Conservation (phyloP, 2,888 invertebrate species). For the Macrostomum cliftonense region DNA sequence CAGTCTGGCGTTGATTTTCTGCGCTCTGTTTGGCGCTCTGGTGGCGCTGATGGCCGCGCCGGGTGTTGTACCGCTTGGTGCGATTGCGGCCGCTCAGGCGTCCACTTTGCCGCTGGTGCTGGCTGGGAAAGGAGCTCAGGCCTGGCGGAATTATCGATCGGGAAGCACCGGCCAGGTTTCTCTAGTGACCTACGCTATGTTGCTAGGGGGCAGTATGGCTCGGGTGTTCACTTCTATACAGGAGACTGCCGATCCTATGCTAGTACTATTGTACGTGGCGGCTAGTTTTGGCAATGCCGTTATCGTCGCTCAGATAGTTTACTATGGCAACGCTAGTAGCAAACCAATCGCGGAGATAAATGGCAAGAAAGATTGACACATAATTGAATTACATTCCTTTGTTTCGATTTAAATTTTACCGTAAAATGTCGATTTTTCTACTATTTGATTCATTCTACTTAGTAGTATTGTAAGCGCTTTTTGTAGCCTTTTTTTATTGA, state of each 20-base stretch:
- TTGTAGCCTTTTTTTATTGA: too few relatives aligned
- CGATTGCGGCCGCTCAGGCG: slow-evolving; percentile 54
- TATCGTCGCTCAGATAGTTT: slow-evolving; percentile 56
- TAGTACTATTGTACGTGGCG: slow-evolving; percentile 57
- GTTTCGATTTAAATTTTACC: too few relatives aligned
- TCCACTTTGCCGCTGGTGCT: slow-evolving; percentile 65
- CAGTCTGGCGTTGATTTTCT: slow-evolving; percentile 45
- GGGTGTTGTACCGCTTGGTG: slow-evolving; percentile 21
- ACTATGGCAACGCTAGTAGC: slow-evolving; percentile 39
- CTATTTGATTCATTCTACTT: too few relatives aligned
- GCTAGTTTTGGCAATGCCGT: slow-evolving; percentile 54
- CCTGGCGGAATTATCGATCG: slow-evolving; percentile 62
- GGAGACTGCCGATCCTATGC: slow-evolving; percentile 71
- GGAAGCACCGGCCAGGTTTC: slow-evolving; percentile 85
- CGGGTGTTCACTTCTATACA: slow-evolving; percentile 91
- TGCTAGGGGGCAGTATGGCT: slow-evolving; percentile 70
- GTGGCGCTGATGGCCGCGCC: slow-evolving; percentile 54
- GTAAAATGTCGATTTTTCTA: too few relatives aligned
- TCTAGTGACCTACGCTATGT: slow-evolving; percentile 61
- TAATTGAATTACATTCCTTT: too few relatives aligned
- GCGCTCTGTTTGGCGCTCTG: slow-evolving; percentile 51
- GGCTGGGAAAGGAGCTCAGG: slow-evolving; percentile 67
- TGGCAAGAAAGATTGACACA: slow-evolving; percentile 8
- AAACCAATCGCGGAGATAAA: too few relatives aligned
- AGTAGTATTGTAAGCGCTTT: too few relatives aligned